Percentiles rank a stretch among this genome's conserved stretches.
These are phyloP conservation scores for Nansenia antarctica DNA, from an alignment of 2,113 vertebrate species.

Conservation along the genomic window DNA sequence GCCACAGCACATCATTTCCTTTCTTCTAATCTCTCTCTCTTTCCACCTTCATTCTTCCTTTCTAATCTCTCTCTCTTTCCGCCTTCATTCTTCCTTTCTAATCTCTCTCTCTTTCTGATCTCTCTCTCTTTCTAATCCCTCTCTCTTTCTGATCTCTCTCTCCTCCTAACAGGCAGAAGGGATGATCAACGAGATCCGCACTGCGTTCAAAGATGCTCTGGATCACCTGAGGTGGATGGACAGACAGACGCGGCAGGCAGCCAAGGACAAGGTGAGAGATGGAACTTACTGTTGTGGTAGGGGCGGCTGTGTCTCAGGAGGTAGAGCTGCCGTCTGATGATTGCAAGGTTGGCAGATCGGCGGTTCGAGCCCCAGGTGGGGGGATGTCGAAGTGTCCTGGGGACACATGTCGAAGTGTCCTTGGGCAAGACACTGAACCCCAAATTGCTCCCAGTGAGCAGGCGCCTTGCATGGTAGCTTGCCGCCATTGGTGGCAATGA, in stretches of 20 bases:
- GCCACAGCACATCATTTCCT: no score
- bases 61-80: neutral
- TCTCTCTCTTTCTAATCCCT: neutral
- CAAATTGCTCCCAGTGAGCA: no score
- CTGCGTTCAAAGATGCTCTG: conserved; percentile 87
- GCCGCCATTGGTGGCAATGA: no score
- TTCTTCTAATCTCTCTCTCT: neutral
- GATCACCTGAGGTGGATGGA: conserved; percentile 93
- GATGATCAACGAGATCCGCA: conserved; percentile 93
- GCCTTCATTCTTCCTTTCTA: neutral
- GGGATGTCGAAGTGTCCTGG: neutral
- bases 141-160: neutral
- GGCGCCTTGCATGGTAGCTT: no score
- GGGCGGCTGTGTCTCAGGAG: no score
- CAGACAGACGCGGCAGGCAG: conserved; percentile 83
- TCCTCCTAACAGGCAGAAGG: conserved; percentile 83
- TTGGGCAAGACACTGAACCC: no score
- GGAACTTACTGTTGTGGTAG: no score
- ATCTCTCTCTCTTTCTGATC: neutral
- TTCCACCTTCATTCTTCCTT: neutral
- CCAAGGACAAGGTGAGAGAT: conserved; percentile 89
- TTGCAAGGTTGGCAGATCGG: no score
- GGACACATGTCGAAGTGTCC: no score
- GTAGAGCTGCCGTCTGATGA: no score
- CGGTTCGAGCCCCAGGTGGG: neutral